Evolutionary conservation across 2,888 invertebrate genomes (phyloP), one percentile per base, ranked within the genome.

Genomic region (Xestia ashworthii): DNA sequence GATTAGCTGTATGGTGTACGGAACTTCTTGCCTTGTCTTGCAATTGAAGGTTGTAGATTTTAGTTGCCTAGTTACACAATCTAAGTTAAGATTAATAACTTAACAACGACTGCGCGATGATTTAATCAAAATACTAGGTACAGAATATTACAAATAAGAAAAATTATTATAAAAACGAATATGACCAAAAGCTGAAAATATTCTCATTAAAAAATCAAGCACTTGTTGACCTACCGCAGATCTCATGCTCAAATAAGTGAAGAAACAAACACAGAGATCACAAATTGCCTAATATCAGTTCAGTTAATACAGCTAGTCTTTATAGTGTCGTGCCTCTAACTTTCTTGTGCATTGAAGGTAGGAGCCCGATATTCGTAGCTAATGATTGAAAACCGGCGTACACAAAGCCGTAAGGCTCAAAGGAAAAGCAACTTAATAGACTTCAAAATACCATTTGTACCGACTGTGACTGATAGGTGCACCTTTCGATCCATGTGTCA

Each of bases 261-360:
- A n/a, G n/a, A 55, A 55, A 55, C 55, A n/a, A n/a, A 76, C 58
- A 80, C 53, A 19, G 64, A 76, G 71, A 67, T 87, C 86, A 85
- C 84, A 88, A 89, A 89, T 89, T 87, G 82, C 78, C 86, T 84
- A 87, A 89, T 50, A 12, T 55, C 55, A 53, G 66, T 78, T 69
- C 74, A 79, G 87, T 89, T 84, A 85, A 70, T 87, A 86, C 83
- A 82, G 85, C 88, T 89, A 38, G 76, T 91, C 91, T 93, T 91
- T 91, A 93, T 92, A 92, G 76, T 90, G 90, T 91, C 91, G 89
- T 50, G 50, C 6, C 50, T 6, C 1, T 50, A 50, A 50, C 19
- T 6, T 50, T 50, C 50, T 50, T 50, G 8, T 50, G 50, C 19
- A 19, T 19, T 53, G 3, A 22, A 53, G 22, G 22, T 53, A 1